These are phyloP conservation scores for Petrocephalus microphthalmus DNA, from an alignment of 2,113 vertebrate species.

Conservation along the genomic window DNA sequence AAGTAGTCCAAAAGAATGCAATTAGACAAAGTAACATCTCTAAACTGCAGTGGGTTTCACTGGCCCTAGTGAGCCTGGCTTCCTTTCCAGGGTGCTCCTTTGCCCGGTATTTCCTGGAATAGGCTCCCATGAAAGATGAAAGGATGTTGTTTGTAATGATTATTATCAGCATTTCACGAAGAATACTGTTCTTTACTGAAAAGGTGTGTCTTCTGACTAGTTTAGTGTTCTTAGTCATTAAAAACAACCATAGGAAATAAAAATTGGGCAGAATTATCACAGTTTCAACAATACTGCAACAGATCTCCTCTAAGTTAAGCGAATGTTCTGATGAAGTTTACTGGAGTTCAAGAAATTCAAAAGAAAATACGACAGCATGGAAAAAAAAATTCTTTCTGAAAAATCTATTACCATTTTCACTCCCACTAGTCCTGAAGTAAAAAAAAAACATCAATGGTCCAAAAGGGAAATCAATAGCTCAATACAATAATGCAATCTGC, in stretches of 20 bases:
- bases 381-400: neutral
- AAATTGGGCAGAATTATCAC: neutral
- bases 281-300: neutral
- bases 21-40: neutral
- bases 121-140: neutral
- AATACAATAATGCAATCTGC: neutral
- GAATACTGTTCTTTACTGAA: neutral
- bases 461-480: slow-evolving; percentile 1
- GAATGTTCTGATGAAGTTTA: neutral
- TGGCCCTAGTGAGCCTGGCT: neutral
- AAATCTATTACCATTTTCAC: slow-evolving; percentile 1
- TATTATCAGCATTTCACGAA: neutral
- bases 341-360: neutral
- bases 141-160: neutral
- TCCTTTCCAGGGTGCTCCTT: neutral
- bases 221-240: neutral
- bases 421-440: neutral
- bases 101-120: neutral
- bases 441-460: neutral
- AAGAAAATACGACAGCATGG: neutral
- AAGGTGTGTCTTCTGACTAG: neutral
- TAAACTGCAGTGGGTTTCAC: neutral
- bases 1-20: neutral
- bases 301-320: neutral
- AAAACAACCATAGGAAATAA: neutral